Evolutionary conservation across 2,113 vertebrate species (phyloP).

Genomic region (Nicator chloris): DNA sequence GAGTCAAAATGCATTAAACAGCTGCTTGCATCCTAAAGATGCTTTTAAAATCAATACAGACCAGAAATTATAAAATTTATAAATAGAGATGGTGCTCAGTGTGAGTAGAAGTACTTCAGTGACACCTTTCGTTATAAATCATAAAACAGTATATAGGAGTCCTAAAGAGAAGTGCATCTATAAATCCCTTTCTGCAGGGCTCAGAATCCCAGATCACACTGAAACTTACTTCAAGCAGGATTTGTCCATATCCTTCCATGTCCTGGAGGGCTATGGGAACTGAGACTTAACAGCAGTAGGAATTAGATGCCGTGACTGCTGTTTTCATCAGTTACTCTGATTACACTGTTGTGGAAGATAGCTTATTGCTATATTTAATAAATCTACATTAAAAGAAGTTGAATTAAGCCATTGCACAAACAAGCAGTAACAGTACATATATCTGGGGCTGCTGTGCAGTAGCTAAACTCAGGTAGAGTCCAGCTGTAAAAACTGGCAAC

Average conservation of each 20-base stretch:
- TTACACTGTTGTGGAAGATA: neutral
- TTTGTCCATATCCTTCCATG: neutral
- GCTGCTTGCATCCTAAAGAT: neutral
- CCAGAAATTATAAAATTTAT: neutral
- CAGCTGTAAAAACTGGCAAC: neutral
- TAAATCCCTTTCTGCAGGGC: neutral
- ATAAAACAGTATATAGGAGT: neutral
- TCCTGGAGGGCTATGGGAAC: neutral
- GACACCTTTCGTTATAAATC: neutral
- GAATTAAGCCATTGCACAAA: neutral
- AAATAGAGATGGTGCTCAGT: neutral
- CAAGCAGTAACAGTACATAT: neutral
- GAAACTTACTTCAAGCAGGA: neutral
- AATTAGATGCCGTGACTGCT: neutral
- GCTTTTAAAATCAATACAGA: conserved; percentile 9
- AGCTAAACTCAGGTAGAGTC: neutral
- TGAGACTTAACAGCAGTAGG: neutral
- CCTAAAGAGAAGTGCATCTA: neutral
- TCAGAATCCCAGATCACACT: neutral
- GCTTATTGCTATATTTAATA: neutral
- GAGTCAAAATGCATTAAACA: conserved; percentile 25
- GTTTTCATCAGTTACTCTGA: neutral
- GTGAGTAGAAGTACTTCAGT: neutral
- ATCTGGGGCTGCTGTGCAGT: neutral
- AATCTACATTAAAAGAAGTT: neutral